Evolutionary conservation across 2,113 vertebrate species (phyloP), one percentile per base, ranked within the genome.

Genomic region (Pterocles burchelli): DNA sequence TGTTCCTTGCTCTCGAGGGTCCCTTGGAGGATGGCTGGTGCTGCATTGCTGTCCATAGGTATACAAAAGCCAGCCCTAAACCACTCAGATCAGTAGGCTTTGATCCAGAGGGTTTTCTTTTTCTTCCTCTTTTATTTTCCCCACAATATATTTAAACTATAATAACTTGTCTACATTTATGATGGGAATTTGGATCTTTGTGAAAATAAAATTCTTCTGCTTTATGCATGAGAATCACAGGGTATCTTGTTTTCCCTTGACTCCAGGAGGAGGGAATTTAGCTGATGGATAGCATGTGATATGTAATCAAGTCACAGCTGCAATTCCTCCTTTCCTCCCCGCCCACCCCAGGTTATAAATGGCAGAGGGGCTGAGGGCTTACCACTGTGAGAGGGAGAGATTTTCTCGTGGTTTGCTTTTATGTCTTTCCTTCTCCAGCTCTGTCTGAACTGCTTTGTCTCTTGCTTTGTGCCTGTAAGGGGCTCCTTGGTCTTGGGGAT

Each of bases 191-290:
- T 22, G 51, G 43, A n/a, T 29, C 19, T n/a, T 10, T 4, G 4
- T 17, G 58, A 18, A 75, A 79, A 76, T 24, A 25, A 65, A 73
- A 65, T 24, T 22, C 54, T 62, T 10, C 26, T 38, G 14, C 10
- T 48, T 10, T 26, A 0, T 3, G 3, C 22, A 33, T 14, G 54
- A 90, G 33, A 76, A 63, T 78, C 70, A 22, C 65, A 7, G 46
- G 45, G 12, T 28, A 65, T 22, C 29, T 86, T 19, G 7, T 81
- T 88, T 76, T 68, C 85, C 76, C 57, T 38, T 12, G 10, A 2
- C 66, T 72, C 45, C 92, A 25, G 82, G 24, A 91, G 85, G 85
- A 91, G 75, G 62, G 78, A 38, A 62, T 81, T 92, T n/a, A 55
- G 6, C 68, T 87, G 84, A 31, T 72, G 85, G 74, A 3, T 28